A percentile compares a stretch with the other conserved stretches of the same genome.
Evolutionary conservation across 1,140 invertebrate species (phyloP).

Genomic region (Aphelinus certus): DNA sequence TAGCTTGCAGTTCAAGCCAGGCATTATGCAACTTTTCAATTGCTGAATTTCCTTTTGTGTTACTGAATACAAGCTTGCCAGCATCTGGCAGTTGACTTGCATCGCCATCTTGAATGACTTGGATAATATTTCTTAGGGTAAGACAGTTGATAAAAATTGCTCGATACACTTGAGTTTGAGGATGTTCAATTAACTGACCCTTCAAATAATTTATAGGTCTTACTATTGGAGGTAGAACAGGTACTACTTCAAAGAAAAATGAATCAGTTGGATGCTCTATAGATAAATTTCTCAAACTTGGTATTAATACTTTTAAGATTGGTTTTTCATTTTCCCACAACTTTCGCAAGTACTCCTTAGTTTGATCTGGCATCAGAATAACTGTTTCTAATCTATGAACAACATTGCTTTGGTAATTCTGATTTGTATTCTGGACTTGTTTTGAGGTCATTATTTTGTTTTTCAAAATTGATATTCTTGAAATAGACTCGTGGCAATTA

Average conservation of each 20-base stretch:
- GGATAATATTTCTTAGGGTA: conserved; percentile 73
- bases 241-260: conserved; percentile 87
- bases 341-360: conserved; percentile 75
- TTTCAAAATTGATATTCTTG: conserved; percentile 69
- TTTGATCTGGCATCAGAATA: conserved; percentile 71
- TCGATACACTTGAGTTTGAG: conserved; percentile 81
- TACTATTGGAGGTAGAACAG: conserved; percentile 87
- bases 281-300: conserved; percentile 72
- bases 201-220: conserved; percentile 81
- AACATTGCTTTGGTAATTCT: not conserved
- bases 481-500: conserved; percentile 70
- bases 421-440: not conserved
- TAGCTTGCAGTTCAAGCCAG: conserved; percentile 78
- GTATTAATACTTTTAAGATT: conserved; percentile 77
- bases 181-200: conserved; percentile 81
- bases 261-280: conserved; percentile 80
- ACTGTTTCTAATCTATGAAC: conserved; percentile 43
- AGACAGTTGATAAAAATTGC: conserved; percentile 73
- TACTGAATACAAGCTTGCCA: conserved; percentile 65
- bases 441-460: conserved; percentile 55
- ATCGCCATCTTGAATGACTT: conserved; percentile 68
- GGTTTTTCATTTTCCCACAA: conserved; percentile 82
- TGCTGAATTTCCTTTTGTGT: conserved; percentile 70
- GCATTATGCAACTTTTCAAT: conserved; percentile 78
- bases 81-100: conserved; percentile 62